Percentiles rank a stretch among this genome's conserved stretches.
Evolutionary conservation across 2,888 invertebrate species (phyloP).

Genomic region (Cerceris rybyensis): DNA sequence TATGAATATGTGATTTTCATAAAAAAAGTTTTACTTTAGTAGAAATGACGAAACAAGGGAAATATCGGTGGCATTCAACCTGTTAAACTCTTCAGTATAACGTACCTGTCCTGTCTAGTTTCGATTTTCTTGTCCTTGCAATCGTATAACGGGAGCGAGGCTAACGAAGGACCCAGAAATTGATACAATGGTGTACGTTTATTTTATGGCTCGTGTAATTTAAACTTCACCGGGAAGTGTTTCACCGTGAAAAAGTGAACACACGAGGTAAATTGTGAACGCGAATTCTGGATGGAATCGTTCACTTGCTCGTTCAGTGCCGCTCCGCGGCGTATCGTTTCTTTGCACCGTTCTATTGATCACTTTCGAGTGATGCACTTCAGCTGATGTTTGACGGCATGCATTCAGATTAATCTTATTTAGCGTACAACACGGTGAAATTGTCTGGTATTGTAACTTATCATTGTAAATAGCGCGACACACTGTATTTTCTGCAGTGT

Average conservation of each 20-base stretch:
- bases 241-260: slow-evolving; percentile 3
- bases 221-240: not conserved
- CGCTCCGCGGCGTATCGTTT: slow-evolving; percentile 29
- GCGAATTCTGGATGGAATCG: slow-evolving; percentile 16
- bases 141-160: not conserved
- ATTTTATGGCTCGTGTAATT: slow-evolving; percentile 12
- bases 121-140: not conserved
- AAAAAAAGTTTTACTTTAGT: no score
- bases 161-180: not conserved
- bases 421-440: no score
- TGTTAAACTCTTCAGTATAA: not conserved
- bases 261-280: slow-evolving; percentile 13
- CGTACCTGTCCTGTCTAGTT: not conserved
- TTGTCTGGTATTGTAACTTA: no score
- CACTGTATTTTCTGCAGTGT: no score
- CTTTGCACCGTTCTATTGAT: slow-evolving; percentile 40
- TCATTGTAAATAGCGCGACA: no score
- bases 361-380: slow-evolving; percentile 29
- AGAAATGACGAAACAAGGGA: no score
- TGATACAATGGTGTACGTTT: not conserved
- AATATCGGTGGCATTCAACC: no score
- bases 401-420: no score
- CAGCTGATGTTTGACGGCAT: slow-evolving; percentile 12
- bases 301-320: slow-evolving; percentile 35
- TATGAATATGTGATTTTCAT: no score